phyloP scores from a whole-genome alignment of 92 coral and sea anemone species.

The Phymanthus crucifer region DNA sequence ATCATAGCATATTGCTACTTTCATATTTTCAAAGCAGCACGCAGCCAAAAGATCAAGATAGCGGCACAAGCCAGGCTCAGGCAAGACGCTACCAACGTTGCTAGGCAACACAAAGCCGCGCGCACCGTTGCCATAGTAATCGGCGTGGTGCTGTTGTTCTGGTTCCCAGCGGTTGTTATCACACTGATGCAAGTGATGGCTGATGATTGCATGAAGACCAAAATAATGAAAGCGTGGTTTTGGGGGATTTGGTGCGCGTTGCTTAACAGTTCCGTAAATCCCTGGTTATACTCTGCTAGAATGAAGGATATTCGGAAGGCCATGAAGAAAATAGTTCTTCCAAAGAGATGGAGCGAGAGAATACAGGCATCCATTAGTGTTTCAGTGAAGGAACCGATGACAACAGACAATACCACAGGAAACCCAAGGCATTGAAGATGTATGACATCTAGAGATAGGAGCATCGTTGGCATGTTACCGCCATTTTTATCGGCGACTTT shows the following conservation, averaged over 20 bases:
- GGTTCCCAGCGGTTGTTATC: slow-evolving; percentile 31
- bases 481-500: no score
- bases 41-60: slow-evolving; percentile 24
- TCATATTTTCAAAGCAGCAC: slow-evolving; percentile 20
- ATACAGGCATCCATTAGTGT: not conserved
- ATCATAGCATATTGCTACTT: slow-evolving; percentile 38
- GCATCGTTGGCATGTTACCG: no score
- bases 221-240: slow-evolving; percentile 31
- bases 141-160: slow-evolving; percentile 34
- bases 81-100: slow-evolving; percentile 20
- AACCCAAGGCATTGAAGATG: no score
- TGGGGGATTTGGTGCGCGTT: slow-evolving; percentile 41
- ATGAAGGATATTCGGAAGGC: slow-evolving; percentile 26
- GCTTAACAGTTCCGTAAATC: slow-evolving; percentile 36
- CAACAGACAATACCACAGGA: not conserved
- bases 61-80: slow-evolving; percentile 9
- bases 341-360: not conserved
- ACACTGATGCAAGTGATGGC: slow-evolving; percentile 21
- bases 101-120: slow-evolving; percentile 39
- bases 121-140: slow-evolving; percentile 42
- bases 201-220: slow-evolving; percentile 22
- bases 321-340: slow-evolving; percentile 18
- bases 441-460: no score
- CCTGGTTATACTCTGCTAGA: slow-evolving; percentile 36
- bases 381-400: not conserved